Conservation (phyloP, 2,888 invertebrate species). For the Chrysina gloriosa region DNA sequence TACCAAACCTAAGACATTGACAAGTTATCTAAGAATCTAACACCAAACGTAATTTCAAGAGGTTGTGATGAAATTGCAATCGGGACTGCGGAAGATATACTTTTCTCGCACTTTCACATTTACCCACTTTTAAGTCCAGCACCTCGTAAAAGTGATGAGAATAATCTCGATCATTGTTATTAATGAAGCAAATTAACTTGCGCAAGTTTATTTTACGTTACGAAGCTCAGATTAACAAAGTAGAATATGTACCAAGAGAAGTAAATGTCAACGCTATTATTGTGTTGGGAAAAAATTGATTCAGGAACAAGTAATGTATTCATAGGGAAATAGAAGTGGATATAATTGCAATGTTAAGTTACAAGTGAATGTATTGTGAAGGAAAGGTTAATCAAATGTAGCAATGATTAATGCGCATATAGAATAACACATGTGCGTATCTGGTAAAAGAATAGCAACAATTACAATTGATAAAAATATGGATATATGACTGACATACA, state of each 20-base stretch:
- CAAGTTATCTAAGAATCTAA: conserved; percentile 2
- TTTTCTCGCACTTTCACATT: conserved; percentile 16
- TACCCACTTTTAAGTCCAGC: not conserved
- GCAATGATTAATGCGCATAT: conserved; percentile 21
- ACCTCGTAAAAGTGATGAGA: conserved; percentile 11
- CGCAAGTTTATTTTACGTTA: conserved; percentile 5
- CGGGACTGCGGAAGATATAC: not conserved
- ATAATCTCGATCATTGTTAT: conserved; percentile 14
- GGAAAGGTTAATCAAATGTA: conserved; percentile 26
- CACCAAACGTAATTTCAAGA: not conserved
- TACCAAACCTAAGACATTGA: too few species aligned
- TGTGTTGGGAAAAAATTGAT: conserved; percentile 7
- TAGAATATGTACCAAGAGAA: not conserved
- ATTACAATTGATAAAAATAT: conserved; percentile 6
- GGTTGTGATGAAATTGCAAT: not conserved
- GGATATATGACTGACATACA: conserved; percentile 8
- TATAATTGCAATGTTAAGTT: conserved; percentile 10
- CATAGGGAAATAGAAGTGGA: conserved; percentile 13
- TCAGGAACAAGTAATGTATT: conserved; percentile 20
- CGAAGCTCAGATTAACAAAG: conserved; percentile 5
- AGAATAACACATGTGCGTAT: not conserved
- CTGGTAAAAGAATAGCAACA: conserved; percentile 12
- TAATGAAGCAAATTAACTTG: conserved; percentile 24
- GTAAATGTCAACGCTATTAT: conserved; percentile 33
- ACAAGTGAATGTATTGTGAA: conserved; percentile 33